Base-by-base conservation (phyloP, 2,888 invertebrate genomes). In the Meiosimyza platycephala region DNA sequence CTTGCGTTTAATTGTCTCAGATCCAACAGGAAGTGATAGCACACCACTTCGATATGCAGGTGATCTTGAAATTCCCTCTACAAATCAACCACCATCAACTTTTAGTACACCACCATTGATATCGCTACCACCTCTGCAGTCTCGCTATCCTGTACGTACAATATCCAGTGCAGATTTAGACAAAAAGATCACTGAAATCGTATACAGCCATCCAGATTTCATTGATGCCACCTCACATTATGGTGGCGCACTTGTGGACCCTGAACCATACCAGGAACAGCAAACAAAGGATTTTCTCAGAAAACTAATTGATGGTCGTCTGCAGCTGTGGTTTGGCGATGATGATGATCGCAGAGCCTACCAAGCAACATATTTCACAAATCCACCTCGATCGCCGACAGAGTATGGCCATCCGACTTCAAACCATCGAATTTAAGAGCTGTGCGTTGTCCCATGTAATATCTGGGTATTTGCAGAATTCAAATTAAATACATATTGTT, bases 201-300 rank as follows among this genome's bases (percentile, higher is more conserved):
- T 86, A 4, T 79, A 81, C 59, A 77, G 76, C 57, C 86, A 86
- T 79, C 81, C 84, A 2, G 81, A 80, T 9, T 85, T 85, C 50
- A 76, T 82, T n/a, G 80, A 84, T 3, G 78, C 75, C 33, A 68
- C 73, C 48, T 73, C 80, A 16, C 75, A 81, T 7, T 78, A 78
- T 70, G 82, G 78, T 22, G 83, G 84, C 15, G 75, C 77, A 2
- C 62, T 85, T 54, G 81, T 82, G 0, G 82, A 82, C 59, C 84
- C 86, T 1, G 77, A 81, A 48, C 76, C 79, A 0, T 63, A 71
- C 4, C 86, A 85, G 73, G 77, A 78, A 28, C 74, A 79, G 18
- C 80, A 86, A 68, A 84, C 83, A 1, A 82, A 80, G 15, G 78
- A 81, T 4, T 83, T 85, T 62, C 76, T 86, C 3, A 80, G 78